Percentiles rank a stretch among this genome's conserved stretches.
Evolutionary conservation across 2,888 invertebrate species (phyloP).

Genomic region (Ophioninae sp.): DNA sequence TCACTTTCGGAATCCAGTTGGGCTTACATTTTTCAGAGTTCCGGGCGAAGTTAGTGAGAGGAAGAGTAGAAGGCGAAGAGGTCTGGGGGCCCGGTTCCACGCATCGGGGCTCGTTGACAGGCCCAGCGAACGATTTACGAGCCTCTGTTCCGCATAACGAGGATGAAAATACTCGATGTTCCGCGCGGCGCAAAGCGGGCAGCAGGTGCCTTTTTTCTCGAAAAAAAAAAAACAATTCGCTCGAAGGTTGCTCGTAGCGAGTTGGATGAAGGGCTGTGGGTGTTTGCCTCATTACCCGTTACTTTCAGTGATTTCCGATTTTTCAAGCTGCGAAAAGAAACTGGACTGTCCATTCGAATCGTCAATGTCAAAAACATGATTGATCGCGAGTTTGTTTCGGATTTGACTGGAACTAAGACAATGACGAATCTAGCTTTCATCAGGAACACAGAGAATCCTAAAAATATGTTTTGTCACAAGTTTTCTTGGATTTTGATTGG

Average conservation of each 20-base stretch:
- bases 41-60: conserved; percentile 26
- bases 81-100: conserved; percentile 26
- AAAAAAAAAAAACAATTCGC: conserved; percentile 35
- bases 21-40: conserved; percentile 54
- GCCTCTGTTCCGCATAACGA: conserved; percentile 63
- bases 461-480: too few species aligned
- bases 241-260: conserved; percentile 29
- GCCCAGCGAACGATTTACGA: conserved; percentile 63
- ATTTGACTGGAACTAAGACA: too few species aligned
- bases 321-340: too few species aligned
- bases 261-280: not conserved
- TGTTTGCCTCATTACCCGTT: too few species aligned
- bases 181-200: conserved; percentile 31
- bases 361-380: too few species aligned
- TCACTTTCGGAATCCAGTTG: conserved; percentile 27
- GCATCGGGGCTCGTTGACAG: conserved; percentile 59
- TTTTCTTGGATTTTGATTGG: too few species aligned
- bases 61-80: conserved; percentile 30
- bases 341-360: too few species aligned
- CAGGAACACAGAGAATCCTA: too few species aligned
- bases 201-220: conserved; percentile 60
- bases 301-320: too few species aligned
- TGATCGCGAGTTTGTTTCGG: too few species aligned
- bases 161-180: conserved; percentile 60
- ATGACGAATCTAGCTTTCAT: too few species aligned